These are phyloP conservation scores for Scaptomyza polygonia DNA, from an alignment of 2,888 invertebrate genomes.

Conservation along the genomic window DNA sequence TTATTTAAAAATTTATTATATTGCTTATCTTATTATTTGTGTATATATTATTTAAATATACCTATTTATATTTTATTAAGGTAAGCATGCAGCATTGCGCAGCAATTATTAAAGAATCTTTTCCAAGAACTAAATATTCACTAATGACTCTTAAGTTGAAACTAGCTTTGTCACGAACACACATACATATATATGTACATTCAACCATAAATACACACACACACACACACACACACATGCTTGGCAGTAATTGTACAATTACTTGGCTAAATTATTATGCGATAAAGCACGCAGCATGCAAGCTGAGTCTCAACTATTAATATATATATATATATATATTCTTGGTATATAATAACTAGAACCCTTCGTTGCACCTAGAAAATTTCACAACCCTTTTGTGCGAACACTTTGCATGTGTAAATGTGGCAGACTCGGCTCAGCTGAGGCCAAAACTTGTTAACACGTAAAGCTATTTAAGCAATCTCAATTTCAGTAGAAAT, in stretches of 20 bases:
- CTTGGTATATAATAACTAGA: constrained; percentile 10
- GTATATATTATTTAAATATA: not conserved
- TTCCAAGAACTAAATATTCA: constrained; percentile 57
- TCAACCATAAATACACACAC: constrained; percentile 28
- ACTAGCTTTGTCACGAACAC: constrained; percentile 40
- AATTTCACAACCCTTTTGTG: constrained; percentile 36
- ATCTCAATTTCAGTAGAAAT: constrained; percentile 44
- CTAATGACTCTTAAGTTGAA: constrained; percentile 31
- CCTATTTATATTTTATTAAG: constrained; percentile 19
- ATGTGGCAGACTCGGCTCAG: constrained; percentile 45
- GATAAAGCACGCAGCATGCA: constrained; percentile 76
- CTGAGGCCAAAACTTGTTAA: constrained; percentile 56
- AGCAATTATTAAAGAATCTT: constrained; percentile 31
- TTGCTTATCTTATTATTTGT: not conserved
- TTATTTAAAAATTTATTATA: not conserved
- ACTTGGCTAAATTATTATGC: constrained; percentile 79
- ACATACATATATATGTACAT: constrained; percentile 7
- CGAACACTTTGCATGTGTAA: constrained; percentile 63
- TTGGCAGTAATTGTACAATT: constrained; percentile 77
- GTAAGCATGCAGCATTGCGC: constrained; percentile 42
- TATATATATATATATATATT: constrained; percentile 13
- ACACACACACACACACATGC: constrained; percentile 42
- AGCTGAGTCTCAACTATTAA: constrained; percentile 34
- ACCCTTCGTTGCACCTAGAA: not conserved
- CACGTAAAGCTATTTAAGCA: constrained; percentile 62